These are phyloP conservation scores for Drosophila paramelanica DNA, from an alignment of 2,888 invertebrate species.

Conservation along the genomic window DNA sequence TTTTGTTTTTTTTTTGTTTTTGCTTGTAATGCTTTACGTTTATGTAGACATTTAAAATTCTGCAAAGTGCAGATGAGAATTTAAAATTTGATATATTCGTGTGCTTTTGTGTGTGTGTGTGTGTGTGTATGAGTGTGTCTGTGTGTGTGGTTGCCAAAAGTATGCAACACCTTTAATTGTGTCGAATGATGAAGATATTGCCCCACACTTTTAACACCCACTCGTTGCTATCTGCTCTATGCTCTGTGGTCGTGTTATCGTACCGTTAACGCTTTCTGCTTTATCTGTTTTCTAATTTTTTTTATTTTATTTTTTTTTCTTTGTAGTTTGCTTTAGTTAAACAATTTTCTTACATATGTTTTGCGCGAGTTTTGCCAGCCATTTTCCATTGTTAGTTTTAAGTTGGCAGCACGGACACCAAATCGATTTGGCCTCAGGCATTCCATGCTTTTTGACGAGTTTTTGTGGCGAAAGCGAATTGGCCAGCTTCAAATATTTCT, in stretches of 20 bases:
- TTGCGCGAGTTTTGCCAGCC: constrained; percentile 7
- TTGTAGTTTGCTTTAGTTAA: constrained; percentile 23
- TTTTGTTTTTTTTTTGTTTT: neutral
- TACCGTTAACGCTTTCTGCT: no score
- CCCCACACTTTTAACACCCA: constrained; percentile 5
- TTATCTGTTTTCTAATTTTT: neutral
- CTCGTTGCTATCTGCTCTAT: neutral
- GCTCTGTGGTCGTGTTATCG: neutral
- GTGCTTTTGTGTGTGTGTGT: constrained; percentile 18
- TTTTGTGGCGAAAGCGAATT: constrained; percentile 21
- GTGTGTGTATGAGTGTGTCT: constrained; percentile 8
- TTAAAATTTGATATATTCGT: constrained; percentile 58
- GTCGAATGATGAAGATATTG: constrained; percentile 5
- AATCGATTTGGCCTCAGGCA: neutral
- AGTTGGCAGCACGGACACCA: constrained; percentile 2
- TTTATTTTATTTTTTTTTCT: neutral
- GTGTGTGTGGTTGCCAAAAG: constrained; percentile 20
- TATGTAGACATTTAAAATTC: constrained; percentile 74
- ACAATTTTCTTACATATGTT: constrained; percentile 23
- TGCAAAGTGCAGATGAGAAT: constrained; percentile 76
- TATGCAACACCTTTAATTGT: constrained; percentile 18
- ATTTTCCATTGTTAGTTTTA: neutral
- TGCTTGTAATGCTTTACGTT: constrained; percentile 42
- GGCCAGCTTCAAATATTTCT: constrained; percentile 1
- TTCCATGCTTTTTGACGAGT: constrained; percentile 22